Conservation (phyloP, 1,140 invertebrate genomes). For the Cyclargus thomasi region DNA sequence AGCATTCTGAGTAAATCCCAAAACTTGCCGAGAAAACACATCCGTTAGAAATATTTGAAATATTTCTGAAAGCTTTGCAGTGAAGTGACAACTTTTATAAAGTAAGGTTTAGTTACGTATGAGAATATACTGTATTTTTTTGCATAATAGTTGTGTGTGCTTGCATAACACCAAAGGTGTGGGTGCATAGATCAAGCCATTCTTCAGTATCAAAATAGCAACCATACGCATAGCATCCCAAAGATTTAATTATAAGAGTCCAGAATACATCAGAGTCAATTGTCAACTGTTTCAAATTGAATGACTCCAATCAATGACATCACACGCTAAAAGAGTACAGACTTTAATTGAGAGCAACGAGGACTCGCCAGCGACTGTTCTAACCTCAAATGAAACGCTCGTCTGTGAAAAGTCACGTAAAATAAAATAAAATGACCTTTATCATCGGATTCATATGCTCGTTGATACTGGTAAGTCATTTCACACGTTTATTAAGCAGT, state of each 20-base stretch:
- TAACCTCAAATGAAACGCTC: slow-evolving; percentile 53
- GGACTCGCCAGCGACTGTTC: slow-evolving; percentile 44
- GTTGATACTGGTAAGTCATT: slow-evolving; percentile 52
- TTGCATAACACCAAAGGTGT: neutral
- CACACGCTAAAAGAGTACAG: slow-evolving; percentile 57
- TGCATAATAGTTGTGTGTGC: too few relatives aligned
- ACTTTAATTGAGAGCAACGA: slow-evolving; percentile 62
- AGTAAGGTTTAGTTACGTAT: too few relatives aligned
- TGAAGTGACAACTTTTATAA: too few relatives aligned
- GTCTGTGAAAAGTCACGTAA: slow-evolving; percentile 36
- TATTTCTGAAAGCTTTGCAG: too few relatives aligned
- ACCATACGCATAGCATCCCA: neutral
- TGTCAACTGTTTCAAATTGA: slow-evolving; percentile 33
- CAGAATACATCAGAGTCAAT: neutral
- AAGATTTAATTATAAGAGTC: neutral
- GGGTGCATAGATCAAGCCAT: neutral
- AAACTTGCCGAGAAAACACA: too few relatives aligned
- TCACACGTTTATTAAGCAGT: too few relatives aligned
- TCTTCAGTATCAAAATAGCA: neutral
- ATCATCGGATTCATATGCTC: slow-evolving; percentile 56
- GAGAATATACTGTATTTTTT: too few relatives aligned
- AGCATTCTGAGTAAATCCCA: too few relatives aligned
- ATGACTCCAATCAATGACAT: slow-evolving; percentile 61
- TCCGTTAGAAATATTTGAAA: too few relatives aligned
- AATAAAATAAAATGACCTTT: slow-evolving; percentile 39